Percentiles rank a stretch among this genome's conserved stretches.
These are phyloP conservation scores for Cryptocephalus primarius DNA, from an alignment of 2,888 invertebrate genomes.

Conservation along the genomic window DNA sequence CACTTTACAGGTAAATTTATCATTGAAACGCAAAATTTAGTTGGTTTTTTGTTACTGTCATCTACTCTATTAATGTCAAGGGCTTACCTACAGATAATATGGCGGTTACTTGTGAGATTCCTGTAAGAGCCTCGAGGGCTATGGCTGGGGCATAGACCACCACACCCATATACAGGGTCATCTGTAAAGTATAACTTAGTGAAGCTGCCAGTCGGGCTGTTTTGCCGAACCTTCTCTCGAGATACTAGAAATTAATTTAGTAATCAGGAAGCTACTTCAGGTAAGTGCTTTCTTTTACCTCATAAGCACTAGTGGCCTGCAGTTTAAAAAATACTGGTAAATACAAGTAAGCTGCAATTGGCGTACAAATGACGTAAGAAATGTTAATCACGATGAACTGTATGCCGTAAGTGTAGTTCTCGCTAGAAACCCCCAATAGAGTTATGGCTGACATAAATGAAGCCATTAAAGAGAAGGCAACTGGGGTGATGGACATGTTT, in stretches of 20 bases:
- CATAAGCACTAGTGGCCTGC: constrained; percentile 78
- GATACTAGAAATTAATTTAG: constrained; percentile 50
- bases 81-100: constrained; percentile 54
- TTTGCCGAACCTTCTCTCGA: constrained; percentile 77
- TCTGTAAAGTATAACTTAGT: constrained; percentile 75
- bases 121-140: constrained; percentile 77
- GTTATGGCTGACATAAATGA: constrained; percentile 89
- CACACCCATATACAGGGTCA: constrained; percentile 83
- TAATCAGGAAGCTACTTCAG: background rate
- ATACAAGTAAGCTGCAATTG: constrained; percentile 65
- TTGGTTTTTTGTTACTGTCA: too few species aligned
- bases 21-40: too few species aligned
- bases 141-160: constrained; percentile 90
- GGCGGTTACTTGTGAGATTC: constrained; percentile 59
- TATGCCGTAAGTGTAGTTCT: constrained; percentile 75
- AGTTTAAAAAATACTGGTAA: constrained; percentile 78
- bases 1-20: too few species aligned
- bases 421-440: constrained; percentile 77
- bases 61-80: too few species aligned
- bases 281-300: constrained; percentile 41
- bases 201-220: constrained; percentile 67
- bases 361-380: constrained; percentile 65
- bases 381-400: constrained; percentile 70
- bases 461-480: constrained; percentile 85
- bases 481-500: constrained; percentile 68